Evolutionary conservation across 1,140 invertebrate species (phyloP).

Genomic region (Scaptodrosophila lebanonensis): DNA sequence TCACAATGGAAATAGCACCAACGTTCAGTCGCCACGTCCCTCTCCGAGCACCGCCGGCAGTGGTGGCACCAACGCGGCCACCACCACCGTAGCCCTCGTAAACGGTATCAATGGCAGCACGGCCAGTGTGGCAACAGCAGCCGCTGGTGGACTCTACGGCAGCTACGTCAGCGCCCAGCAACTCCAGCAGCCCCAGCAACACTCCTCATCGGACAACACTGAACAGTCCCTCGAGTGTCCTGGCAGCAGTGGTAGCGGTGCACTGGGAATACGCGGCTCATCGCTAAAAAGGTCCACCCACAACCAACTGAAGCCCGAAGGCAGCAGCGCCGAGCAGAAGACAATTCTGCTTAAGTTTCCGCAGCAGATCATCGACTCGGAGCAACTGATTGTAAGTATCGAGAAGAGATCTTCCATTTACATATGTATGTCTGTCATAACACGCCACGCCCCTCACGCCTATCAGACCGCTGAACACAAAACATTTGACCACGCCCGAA

Average conservation of each 20-base stretch:
- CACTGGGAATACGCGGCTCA: constrained; percentile 37
- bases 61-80: constrained; percentile 13
- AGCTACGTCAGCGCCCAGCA: no score
- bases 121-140: constrained; percentile 47
- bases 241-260: constrained; percentile 15
- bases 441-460: neutral
- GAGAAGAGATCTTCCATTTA: neutral
- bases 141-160: no score
- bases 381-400: constrained; percentile 75
- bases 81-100: constrained; percentile 55
- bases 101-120: constrained; percentile 62
- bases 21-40: constrained; percentile 12
- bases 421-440: neutral
- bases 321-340: constrained; percentile 65
- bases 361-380: constrained; percentile 63
- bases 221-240: constrained; percentile 57
- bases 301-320: constrained; percentile 46
- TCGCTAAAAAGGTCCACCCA: constrained; percentile 59
- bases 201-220: constrained; percentile 73
- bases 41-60: constrained; percentile 12
- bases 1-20: constrained; percentile 20
- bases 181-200: constrained; percentile 34
- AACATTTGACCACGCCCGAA: constrained; percentile 29
- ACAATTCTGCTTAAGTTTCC: constrained; percentile 74
- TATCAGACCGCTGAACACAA: neutral